These are phyloP conservation scores for Drosophila algonquin DNA, from an alignment of 2,888 invertebrate species.

Conservation along the genomic window DNA sequence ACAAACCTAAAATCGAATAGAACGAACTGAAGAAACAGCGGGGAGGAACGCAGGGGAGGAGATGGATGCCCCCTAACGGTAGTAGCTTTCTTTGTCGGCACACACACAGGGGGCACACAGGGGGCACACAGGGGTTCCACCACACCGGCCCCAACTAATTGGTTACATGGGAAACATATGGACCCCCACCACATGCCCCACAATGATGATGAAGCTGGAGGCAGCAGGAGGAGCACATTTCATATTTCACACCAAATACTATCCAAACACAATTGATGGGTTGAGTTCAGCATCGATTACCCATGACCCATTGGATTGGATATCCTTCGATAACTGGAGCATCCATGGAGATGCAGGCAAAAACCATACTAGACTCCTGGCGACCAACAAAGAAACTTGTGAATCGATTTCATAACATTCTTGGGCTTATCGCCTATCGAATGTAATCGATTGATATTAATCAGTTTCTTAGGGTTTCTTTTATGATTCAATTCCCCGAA, in stretches of 20 bases:
- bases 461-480: no score
- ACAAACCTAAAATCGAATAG: slow-evolving; percentile 7
- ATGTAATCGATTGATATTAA: no score
- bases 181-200: not conserved
- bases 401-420: no score
- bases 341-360: no score
- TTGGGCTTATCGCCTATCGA: no score
- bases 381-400: no score
- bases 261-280: not conserved
- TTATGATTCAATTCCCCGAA: no score
- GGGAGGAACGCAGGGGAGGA: not conserved
- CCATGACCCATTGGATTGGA: not conserved
- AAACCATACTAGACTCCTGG: no score
- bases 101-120: not conserved
- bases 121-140: not conserved
- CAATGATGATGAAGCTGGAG: not conserved
- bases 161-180: slow-evolving; percentile 25
- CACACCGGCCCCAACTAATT: slow-evolving; percentile 23
- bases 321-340: no score
- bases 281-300: not conserved
- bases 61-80: slow-evolving; percentile 9
- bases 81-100: slow-evolving; percentile 8
- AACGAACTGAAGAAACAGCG: not conserved
- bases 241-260: not conserved
- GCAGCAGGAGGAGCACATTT: not conserved